A percentile compares a stretch with the other conserved stretches of the same genome.
Evolutionary conservation across 2,113 vertebrate genomes (phyloP).

Genomic region (Sebastes fasciatus): DNA sequence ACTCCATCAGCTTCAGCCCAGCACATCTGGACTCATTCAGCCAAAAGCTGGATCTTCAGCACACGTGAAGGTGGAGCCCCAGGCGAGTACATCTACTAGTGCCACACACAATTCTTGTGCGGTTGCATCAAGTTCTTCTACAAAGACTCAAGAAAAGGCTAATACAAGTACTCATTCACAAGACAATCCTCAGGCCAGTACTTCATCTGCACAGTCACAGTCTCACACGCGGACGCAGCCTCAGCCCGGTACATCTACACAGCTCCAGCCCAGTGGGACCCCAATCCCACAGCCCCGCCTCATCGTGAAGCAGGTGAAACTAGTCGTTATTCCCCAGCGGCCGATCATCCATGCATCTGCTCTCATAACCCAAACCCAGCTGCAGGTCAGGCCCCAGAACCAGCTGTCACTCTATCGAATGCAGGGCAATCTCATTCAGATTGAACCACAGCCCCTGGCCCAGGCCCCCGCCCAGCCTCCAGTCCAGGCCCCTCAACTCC

Average conservation of each 20-base stretch:
- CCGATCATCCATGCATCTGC: constrained; percentile 43
- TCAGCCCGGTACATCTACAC: constrained; percentile 49
- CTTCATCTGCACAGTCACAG: constrained; percentile 59
- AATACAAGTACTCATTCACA: constrained; percentile 31
- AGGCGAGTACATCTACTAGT: constrained; percentile 28
- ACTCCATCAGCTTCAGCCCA: constrained; percentile 41
- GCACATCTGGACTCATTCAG: constrained; percentile 58
- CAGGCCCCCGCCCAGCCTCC: constrained; percentile 62
- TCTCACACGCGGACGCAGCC: constrained; percentile 16
- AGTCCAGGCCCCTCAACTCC: constrained; percentile 34
- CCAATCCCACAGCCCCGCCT: neutral
- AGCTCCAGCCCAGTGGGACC: constrained; percentile 11
- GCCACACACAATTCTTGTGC: constrained; percentile 15
- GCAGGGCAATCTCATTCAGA: constrained; percentile 70
- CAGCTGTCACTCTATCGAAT: neutral
- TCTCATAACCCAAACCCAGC: constrained; percentile 42
- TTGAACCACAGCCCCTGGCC: constrained; percentile 65
- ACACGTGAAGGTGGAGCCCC: constrained; percentile 1
- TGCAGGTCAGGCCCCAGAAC: constrained; percentile 21
- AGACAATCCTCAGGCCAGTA: constrained; percentile 70
- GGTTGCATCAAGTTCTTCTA: constrained; percentile 27
- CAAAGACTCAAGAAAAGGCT: constrained; percentile 41
- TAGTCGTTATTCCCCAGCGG: constrained; percentile 51
- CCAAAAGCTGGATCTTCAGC: constrained; percentile 37
- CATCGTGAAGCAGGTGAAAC: constrained; percentile 22